Conservation (phyloP, 2,797 vertebrate species). For the Scarus forsteni region DNA sequence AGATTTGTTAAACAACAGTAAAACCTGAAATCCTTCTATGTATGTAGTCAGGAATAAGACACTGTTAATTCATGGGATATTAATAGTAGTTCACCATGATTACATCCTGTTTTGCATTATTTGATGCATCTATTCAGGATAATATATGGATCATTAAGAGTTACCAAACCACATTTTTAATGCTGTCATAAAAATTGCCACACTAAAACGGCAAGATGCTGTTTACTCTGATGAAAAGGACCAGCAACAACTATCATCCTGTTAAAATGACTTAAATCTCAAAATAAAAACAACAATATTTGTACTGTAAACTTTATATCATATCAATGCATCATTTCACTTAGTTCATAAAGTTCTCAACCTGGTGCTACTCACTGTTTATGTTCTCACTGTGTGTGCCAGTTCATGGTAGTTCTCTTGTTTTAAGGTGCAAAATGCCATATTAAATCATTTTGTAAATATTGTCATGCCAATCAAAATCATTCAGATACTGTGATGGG, state of each 20-base stretch:
- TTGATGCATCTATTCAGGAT: no score
- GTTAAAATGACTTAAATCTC: constrained; percentile 25
- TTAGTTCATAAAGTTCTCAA: constrained; percentile 67
- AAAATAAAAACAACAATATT: constrained; percentile 14
- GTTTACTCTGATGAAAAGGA: constrained; percentile 40
- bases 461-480: constrained; percentile 58
- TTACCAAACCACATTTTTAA: no score
- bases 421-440: constrained; percentile 42
- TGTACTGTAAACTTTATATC: constrained; percentile 60
- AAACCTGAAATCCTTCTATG: no score
- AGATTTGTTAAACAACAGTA: no score
- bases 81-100: no score
- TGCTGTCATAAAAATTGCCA: no score
- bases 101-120: no score
- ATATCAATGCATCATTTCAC: constrained; percentile 39
- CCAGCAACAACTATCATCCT: constrained; percentile 24
- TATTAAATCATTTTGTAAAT: constrained; percentile 52
- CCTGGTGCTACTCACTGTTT: constrained; percentile 69
- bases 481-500: constrained; percentile 52
- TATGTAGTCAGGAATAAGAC: no score
- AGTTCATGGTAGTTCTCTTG: constrained; percentile 57
- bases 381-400: constrained; percentile 69
- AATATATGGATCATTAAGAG: no score
- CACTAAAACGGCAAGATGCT: neutral
- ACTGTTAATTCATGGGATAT: no score